Percentiles rank a stretch among this genome's conserved stretches.
Evolutionary conservation across 2,113 vertebrate genomes (phyloP).

Genomic region (Theristicus caerulescens): DNA sequence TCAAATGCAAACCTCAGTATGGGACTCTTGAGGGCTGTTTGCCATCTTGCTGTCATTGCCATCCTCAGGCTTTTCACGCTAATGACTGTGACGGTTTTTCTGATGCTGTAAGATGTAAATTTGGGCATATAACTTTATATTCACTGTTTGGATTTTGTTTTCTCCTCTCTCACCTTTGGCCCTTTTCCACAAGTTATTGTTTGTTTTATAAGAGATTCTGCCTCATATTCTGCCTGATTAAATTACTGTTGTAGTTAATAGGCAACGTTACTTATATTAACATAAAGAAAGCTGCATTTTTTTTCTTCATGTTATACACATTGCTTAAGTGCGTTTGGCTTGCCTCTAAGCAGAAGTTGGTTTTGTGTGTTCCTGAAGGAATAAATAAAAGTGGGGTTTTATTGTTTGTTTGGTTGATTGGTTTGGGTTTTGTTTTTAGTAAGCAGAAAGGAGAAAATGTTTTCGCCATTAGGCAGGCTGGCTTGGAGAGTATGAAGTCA

Average conservation of each 20-base stretch:
- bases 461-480: background rate
- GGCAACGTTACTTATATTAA: conserved; percentile 10
- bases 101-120: background rate
- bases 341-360: background rate
- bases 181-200: background rate
- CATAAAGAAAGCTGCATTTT: background rate
- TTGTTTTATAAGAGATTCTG: background rate
- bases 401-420: background rate
- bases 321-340: background rate
- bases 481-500: background rate
- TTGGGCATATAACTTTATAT: background rate
- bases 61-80: background rate
- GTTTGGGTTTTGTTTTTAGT: background rate
- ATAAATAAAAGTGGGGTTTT: background rate
- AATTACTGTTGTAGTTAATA: background rate
- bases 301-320: background rate
- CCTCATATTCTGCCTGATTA: background rate
- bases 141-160: background rate
- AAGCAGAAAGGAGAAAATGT: background rate
- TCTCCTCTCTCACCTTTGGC: background rate
- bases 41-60: background rate
- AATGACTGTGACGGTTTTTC: background rate
- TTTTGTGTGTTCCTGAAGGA: background rate
- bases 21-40: background rate
- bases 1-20: background rate